Percentiles rank a stretch among this genome's conserved stretches.
Conservation (phyloP, 2,888 invertebrate genomes). For the Venusia cambrica region DNA sequence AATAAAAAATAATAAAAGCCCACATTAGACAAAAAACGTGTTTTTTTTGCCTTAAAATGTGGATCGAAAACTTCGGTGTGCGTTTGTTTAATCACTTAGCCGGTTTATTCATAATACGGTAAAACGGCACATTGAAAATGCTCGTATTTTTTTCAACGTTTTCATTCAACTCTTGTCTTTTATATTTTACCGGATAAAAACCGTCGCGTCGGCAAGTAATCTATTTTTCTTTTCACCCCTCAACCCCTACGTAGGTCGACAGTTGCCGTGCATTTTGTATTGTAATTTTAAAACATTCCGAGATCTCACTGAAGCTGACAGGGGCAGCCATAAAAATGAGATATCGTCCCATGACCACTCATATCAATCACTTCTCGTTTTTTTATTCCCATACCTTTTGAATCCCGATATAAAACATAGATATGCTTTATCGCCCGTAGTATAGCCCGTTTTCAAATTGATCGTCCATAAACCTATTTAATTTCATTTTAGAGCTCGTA, state of each 20-base stretch:
- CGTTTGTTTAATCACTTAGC: too few species aligned
- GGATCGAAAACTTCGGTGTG: too few species aligned
- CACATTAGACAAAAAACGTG: too few species aligned
- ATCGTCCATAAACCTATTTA: too few species aligned
- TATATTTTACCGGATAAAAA: conserved; percentile 6
- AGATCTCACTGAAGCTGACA: conserved; percentile 32
- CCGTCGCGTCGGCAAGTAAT: conserved; percentile 7
- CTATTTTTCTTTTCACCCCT: conserved; percentile 13
- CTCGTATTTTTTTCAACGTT: too few species aligned
- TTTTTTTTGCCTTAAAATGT: too few species aligned
- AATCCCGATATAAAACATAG: conserved; percentile 8
- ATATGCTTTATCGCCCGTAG: conserved; percentile 8
- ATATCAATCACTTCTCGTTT: conserved; percentile 22
- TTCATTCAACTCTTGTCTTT: conserved; percentile 5
- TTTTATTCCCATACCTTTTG: conserved; percentile 13
- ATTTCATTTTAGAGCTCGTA: too few species aligned
- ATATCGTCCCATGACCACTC: conserved; percentile 27
- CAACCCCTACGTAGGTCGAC: conserved; percentile 24
- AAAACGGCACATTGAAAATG: too few species aligned
- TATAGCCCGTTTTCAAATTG: conserved; percentile 11
- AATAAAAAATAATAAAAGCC: too few species aligned
- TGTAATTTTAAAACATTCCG: conserved; percentile 35
- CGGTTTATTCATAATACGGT: too few species aligned
- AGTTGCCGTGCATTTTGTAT: conserved; percentile 21
- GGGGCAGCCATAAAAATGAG: conserved; percentile 32